Evolutionary conservation across 2,797 vertebrate genomes (phyloP).

Genomic region (Luscinia luscinia): DNA sequence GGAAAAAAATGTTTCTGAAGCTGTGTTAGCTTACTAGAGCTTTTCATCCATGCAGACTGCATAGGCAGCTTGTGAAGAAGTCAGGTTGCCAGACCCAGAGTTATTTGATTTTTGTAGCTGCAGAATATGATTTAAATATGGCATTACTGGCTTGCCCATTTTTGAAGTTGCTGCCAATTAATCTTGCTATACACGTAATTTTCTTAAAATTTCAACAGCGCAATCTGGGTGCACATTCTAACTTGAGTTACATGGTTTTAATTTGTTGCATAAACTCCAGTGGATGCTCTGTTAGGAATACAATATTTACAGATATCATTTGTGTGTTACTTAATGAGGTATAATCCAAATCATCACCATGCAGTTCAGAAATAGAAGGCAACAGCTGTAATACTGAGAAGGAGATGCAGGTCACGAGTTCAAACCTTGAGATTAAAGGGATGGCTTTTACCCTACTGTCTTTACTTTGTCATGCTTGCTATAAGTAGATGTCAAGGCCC

Average conservation of each 20-base stretch:
- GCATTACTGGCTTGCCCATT: neutral
- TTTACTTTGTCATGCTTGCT: constrained; percentile 42
- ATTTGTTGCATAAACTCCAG: constrained; percentile 7
- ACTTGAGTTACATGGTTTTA: neutral
- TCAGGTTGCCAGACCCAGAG: neutral
- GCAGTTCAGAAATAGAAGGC: constrained; percentile 24
- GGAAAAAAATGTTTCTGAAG: neutral
- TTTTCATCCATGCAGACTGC: neutral
- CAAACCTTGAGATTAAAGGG: constrained; percentile 42
- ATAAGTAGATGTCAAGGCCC: neutral
- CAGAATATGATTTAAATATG: neutral
- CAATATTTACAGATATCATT: neutral
- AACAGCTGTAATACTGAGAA: constrained; percentile 26
- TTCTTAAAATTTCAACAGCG: neutral
- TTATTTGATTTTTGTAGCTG: neutral
- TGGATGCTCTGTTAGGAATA: neutral
- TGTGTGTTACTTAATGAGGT: constrained; percentile 12
- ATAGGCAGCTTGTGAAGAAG: neutral
- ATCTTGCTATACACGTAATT: neutral
- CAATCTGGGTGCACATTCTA: neutral
- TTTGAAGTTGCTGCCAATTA: constrained; percentile 10
- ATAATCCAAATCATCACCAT: neutral
- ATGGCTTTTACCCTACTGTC: constrained; percentile 35
- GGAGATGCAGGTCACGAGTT: constrained; percentile 37
- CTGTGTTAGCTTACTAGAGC: neutral